Evolutionary conservation across 2,888 invertebrate species (phyloP), one percentile per base, ranked within the genome.

Genomic region (Trissolcus japonicus): DNA sequence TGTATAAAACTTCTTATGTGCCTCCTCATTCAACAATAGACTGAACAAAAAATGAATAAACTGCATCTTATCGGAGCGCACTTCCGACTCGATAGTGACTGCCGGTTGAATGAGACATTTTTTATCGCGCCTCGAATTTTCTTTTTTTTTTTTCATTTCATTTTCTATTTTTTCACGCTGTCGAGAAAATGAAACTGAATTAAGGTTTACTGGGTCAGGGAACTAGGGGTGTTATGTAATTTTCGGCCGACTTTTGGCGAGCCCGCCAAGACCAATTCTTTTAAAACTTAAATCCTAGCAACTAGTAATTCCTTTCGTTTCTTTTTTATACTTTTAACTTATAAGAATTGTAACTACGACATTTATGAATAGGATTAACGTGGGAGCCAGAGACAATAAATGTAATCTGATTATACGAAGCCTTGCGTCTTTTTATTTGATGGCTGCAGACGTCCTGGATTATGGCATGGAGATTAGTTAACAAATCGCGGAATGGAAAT

Each of bases 381-480:
- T 84, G 86, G 86, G 84, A 87, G 86, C 87, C 87, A 88, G 87
- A 87, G 88, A 89, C 89, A 89, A 89, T 89, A 89, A 89, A 89
- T 88, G 89, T 88, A 89, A 89, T 89, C 85, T 86, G 87, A 88
- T 88, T 88, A 88, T 86, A 88, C 87, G 86, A 86, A 88, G 86
- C 86, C 82, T 83, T 88, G 87, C 83, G 86, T 88, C 86, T 87
- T 87, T 86, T 85, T 86, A 88, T 88, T 88, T 86, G 85, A 86
- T 86, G 86, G 82, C 83, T 88, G 88, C 87, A 88, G 86, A 85
- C 86, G 87, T 86, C 86, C 25, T 98, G 95, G 89, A 98, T 98
- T 93, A 98, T 98, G 89, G 98, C 98, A 90, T 25, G 25, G 25
- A 25, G 25, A 25, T 25, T 25, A 25, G 25, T 25, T 25, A 25